Percentiles rank a stretch among this genome's conserved stretches.
These are phyloP conservation scores for Acanthosepion lycidas DNA, from an alignment of 2,888 invertebrate species.

Conservation along the genomic window DNA sequence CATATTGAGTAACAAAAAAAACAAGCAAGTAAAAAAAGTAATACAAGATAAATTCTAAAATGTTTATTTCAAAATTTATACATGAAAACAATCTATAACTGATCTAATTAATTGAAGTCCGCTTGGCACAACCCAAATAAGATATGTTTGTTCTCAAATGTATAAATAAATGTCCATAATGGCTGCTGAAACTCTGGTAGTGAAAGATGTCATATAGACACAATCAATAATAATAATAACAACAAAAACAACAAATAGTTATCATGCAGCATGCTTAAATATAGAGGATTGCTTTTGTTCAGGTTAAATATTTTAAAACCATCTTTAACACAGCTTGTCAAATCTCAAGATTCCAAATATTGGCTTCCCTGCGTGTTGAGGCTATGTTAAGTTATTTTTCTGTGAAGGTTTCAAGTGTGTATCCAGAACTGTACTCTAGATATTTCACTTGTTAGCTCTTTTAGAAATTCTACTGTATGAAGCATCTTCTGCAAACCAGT, in stretches of 20 bases:
- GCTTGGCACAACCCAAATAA: neutral
- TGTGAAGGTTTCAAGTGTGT: neutral
- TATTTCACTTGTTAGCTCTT: neutral
- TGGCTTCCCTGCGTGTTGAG: neutral
- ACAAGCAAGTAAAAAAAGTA: neutral
- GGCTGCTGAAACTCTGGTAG: neutral
- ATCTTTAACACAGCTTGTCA: neutral
- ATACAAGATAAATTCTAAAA: neutral
- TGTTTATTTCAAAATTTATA: conserved; percentile 16
- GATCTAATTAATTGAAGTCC: neutral
- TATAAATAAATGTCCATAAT: neutral
- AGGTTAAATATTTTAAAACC: neutral
- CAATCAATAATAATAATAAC: neutral
- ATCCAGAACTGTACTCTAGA: neutral
- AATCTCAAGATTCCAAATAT: neutral
- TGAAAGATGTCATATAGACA: neutral
- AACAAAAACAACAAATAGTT: neutral
- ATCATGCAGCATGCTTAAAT: neutral
- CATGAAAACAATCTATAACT: neutral
- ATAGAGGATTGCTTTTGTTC: neutral
- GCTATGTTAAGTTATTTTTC: neutral
- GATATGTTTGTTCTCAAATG: conserved; percentile 8
- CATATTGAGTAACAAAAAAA: too few species aligned
- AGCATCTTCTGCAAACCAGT: neutral
- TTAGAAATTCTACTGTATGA: neutral